phyloP scores from a whole-genome alignment of 1,140 invertebrate species.

The Drosophila lacertosa region DNA sequence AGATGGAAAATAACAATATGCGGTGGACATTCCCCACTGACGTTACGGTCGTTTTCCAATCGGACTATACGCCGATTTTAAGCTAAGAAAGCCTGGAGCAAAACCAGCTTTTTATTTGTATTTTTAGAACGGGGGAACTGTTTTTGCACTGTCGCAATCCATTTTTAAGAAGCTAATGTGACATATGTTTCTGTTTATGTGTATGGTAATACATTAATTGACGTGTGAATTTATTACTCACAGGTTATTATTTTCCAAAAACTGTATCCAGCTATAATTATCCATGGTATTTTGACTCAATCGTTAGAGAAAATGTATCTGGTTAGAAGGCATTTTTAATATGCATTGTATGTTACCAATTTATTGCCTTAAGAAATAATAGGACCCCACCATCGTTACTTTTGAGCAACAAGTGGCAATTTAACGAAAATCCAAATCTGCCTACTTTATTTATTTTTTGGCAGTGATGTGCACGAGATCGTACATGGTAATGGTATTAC shows the following conservation, averaged over 20 bases:
- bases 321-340: neutral
- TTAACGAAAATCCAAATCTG: neutral
- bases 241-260: constrained; percentile 74
- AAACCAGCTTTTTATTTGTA: constrained; percentile 6
- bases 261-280: constrained; percentile 44
- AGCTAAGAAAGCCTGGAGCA: neutral
- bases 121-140: constrained; percentile 3
- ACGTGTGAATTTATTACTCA: constrained; percentile 55
- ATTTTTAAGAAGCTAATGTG: neutral
- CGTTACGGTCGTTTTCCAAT: neutral
- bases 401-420: constrained; percentile 21
- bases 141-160: constrained; percentile 1
- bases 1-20: too few relatives aligned
- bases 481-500: neutral
- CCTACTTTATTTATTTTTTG: neutral
- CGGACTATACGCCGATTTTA: neutral
- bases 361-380: neutral
- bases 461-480: neutral
- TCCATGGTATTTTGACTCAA: constrained; percentile 30
- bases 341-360: neutral
- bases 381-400: neutral
- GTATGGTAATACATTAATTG: too few relatives aligned
- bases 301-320: neutral
- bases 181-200: too few relatives aligned
- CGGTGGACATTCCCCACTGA: constrained; percentile 3